Evolutionary conservation across 1,140 invertebrate genomes (phyloP).

Genomic region (Psilanteris sp.): DNA sequence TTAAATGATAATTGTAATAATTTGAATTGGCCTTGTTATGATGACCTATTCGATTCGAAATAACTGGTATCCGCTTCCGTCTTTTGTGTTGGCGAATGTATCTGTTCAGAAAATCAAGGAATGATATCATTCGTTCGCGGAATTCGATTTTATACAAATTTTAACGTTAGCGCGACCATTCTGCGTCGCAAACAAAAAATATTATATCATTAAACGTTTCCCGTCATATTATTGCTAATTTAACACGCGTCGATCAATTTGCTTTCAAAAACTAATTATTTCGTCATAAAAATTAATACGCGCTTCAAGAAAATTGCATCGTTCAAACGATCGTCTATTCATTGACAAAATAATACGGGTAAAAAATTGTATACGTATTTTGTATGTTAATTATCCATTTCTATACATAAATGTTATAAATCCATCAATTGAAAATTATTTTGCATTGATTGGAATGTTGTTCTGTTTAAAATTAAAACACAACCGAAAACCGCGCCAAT

Average conservation of each 20-base stretch:
- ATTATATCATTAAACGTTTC: slow-evolving; percentile 29
- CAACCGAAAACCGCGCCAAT: too few species aligned
- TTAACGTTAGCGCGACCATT: slow-evolving; percentile 18
- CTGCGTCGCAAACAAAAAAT: slow-evolving; percentile 13
- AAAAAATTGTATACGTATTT: too few species aligned
- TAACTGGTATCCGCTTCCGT: slow-evolving; percentile 37
- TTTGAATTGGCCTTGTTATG: slow-evolving; percentile 35
- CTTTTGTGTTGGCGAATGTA: slow-evolving; percentile 36
- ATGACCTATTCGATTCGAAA: slow-evolving; percentile 23
- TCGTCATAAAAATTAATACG: too few species aligned
- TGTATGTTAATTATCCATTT: too few species aligned
- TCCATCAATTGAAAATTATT: too few species aligned
- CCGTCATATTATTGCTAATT: neutral
- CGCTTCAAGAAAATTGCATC: too few species aligned
- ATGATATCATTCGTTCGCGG: slow-evolving; percentile 39
- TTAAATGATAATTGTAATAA: slow-evolving; percentile 39
- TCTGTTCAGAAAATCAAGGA: slow-evolving; percentile 36
- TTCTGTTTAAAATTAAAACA: too few species aligned
- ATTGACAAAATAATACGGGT: too few species aligned
- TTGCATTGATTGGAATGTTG: too few species aligned
- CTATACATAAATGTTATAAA: too few species aligned
- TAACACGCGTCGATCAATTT: neutral
- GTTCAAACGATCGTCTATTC: too few species aligned
- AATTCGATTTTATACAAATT: slow-evolving; percentile 42
- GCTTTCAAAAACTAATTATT: too few species aligned